Evolutionary conservation across 1,140 invertebrate genomes (phyloP).

Genomic region (Sinella curviseta): DNA sequence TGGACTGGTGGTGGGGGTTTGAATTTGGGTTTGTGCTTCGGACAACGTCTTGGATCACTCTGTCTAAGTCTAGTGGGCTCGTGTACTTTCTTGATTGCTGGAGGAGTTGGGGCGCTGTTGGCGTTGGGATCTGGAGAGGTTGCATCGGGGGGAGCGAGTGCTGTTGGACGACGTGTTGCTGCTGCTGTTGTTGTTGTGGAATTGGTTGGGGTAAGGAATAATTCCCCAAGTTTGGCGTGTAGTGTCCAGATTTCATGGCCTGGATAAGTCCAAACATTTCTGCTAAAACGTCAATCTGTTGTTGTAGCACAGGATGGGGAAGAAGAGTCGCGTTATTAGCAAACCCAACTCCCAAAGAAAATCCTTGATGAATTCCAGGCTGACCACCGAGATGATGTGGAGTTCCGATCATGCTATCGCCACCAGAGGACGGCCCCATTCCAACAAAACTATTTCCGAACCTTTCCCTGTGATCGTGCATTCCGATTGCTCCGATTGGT

Average conservation of each 20-base stretch:
- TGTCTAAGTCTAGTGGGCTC: background rate
- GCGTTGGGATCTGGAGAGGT: background rate
- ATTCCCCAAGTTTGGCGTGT: no score
- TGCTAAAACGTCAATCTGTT: no score
- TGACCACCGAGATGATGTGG: slow-evolving; percentile 26
- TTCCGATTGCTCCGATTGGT: background rate
- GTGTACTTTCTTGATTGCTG: background rate
- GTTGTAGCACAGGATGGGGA: no score
- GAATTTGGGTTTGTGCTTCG: background rate
- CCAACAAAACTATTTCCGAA: background rate
- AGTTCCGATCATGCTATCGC: no score
- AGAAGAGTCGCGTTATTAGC: background rate
- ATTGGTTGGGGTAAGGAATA: background rate
- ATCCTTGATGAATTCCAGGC: background rate
- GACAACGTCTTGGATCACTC: slow-evolving; percentile 9
- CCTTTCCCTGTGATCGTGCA: background rate
- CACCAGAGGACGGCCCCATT: no score
- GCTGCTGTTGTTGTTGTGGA: background rate
- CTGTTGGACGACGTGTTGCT: background rate
- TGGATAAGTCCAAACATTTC: no score
- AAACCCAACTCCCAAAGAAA: slow-evolving; percentile 5
- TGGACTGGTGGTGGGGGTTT: background rate
- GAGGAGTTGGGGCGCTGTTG: background rate
- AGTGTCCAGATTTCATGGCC: no score
- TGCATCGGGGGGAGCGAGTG: background rate